These are phyloP conservation scores for Thymelicus lineola DNA, from an alignment of 2,888 invertebrate species.

Conservation along the genomic window DNA sequence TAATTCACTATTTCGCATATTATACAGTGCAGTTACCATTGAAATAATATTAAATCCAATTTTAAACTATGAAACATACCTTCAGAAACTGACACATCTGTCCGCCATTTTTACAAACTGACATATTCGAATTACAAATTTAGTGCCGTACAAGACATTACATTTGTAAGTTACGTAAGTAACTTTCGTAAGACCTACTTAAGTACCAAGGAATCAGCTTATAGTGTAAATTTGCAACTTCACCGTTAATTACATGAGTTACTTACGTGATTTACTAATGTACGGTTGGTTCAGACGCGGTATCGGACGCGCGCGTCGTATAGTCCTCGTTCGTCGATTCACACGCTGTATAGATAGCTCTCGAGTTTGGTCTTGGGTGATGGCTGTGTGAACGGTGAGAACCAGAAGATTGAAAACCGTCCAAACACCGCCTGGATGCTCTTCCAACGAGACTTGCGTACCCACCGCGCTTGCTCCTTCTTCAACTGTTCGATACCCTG, in stretches of 20 bases:
- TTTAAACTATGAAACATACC: too few relatives aligned
- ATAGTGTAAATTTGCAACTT: too few relatives aligned
- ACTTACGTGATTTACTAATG: neutral
- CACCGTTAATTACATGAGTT: neutral
- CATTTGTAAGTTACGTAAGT: too few relatives aligned
- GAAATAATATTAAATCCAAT: too few relatives aligned
- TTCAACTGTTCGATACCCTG: slow-evolving; percentile 99
- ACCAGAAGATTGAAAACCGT: slow-evolving; percentile 97
- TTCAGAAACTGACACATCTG: too few relatives aligned
- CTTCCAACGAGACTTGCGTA: slow-evolving; percentile 96
- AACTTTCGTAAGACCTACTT: too few relatives aligned
- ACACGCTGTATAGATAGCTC: slow-evolving; percentile 94
- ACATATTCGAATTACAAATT: too few relatives aligned
- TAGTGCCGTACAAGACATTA: too few relatives aligned
- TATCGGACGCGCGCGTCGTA: neutral
- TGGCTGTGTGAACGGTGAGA: slow-evolving; percentile 96
- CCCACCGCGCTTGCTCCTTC: slow-evolving; percentile 97
- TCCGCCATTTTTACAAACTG: too few relatives aligned
- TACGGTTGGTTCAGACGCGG: neutral
- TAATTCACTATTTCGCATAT: too few relatives aligned
- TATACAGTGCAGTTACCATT: too few relatives aligned
- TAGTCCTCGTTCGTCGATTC: slow-evolving; percentile 52
- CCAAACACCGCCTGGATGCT: slow-evolving; percentile 99
- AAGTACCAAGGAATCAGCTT: too few relatives aligned
- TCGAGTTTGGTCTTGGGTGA: slow-evolving; percentile 91